These are phyloP conservation scores for Dissostichus mawsoni DNA, from an alignment of 2,113 vertebrate genomes.

Conservation along the genomic window DNA sequence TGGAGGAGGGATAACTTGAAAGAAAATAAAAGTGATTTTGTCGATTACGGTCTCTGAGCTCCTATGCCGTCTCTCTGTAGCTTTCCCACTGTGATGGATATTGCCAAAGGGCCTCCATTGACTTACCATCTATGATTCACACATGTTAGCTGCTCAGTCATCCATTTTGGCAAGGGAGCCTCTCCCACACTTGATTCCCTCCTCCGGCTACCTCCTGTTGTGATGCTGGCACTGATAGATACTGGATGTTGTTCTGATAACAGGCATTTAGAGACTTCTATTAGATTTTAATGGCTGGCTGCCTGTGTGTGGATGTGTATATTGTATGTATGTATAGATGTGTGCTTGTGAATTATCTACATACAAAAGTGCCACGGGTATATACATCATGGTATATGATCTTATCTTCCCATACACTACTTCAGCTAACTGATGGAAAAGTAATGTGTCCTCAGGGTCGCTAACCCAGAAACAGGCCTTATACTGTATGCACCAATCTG, in stretches of 20 bases:
- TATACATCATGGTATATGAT: slow-evolving; percentile 15
- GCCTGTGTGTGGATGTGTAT: slow-evolving; percentile 10
- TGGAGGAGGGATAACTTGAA: slow-evolving; percentile 40
- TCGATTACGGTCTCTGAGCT: slow-evolving; percentile 41
- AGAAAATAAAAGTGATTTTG: slow-evolving; percentile 48
- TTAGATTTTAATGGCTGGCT: slow-evolving; percentile 34
- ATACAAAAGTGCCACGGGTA: slow-evolving; percentile 6
- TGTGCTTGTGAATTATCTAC: slow-evolving; percentile 11
- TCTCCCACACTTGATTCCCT: slow-evolving; percentile 45
- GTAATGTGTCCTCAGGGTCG: slow-evolving; percentile 16
- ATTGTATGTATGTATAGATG: background rate
- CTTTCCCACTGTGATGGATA: slow-evolving; percentile 22
- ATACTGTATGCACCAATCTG: background rate
- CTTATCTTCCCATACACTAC: slow-evolving; percentile 12
- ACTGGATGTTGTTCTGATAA: slow-evolving; percentile 55
- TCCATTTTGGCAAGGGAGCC: slow-evolving; percentile 47
- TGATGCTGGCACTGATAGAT: slow-evolving; percentile 41
- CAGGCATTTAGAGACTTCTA: slow-evolving; percentile 51
- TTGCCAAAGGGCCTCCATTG: slow-evolving; percentile 41
- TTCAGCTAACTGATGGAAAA: slow-evolving; percentile 17
- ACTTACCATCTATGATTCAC: slow-evolving; percentile 60
- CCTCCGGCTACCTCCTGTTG: slow-evolving; percentile 56
- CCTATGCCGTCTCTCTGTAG: slow-evolving; percentile 16
- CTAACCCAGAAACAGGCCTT: slow-evolving; percentile 9
- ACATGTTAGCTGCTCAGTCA: slow-evolving; percentile 46